Conservation (phyloP, 2,113 vertebrate species). For the Theropithecus gelada region DNA sequence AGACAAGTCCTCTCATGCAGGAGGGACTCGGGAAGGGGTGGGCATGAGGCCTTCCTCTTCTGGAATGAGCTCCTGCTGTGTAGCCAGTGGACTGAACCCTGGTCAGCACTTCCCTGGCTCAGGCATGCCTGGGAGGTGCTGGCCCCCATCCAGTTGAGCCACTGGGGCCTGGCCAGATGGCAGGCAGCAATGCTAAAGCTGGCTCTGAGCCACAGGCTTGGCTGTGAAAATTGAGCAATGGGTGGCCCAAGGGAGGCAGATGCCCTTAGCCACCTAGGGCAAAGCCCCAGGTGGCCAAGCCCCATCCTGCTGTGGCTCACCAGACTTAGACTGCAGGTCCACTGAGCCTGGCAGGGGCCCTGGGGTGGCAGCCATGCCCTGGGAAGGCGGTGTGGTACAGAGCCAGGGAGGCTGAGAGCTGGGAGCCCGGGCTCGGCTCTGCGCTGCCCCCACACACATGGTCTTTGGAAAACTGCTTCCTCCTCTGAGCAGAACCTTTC, state of each 20-base stretch:
- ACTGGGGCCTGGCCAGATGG: slow-evolving; percentile 48
- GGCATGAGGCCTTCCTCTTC: background rate
- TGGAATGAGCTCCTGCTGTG: background rate
- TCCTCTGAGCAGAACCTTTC: background rate
- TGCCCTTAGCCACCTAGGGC: background rate
- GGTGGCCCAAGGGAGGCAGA: background rate
- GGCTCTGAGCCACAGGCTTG: background rate
- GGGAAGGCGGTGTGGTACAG: background rate
- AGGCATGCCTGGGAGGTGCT: slow-evolving; percentile 24
- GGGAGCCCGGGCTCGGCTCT: background rate
- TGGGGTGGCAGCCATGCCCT: background rate
- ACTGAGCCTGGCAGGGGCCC: background rate
- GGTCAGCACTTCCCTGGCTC: background rate
- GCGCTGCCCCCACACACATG: background rate
- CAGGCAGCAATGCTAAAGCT: background rate
- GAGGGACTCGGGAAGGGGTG: background rate
- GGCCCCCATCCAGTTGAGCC: background rate
- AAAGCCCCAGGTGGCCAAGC: background rate
- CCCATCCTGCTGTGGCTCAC: background rate
- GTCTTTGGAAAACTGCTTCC: background rate
- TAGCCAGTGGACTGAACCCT: background rate
- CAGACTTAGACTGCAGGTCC: background rate
- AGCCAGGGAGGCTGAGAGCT: background rate
- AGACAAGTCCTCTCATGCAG: background rate
- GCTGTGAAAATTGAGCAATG: background rate